phyloP scores from a whole-genome alignment of 92 coral and sea anemone species.

The Zoanthus sociatus region DNA sequence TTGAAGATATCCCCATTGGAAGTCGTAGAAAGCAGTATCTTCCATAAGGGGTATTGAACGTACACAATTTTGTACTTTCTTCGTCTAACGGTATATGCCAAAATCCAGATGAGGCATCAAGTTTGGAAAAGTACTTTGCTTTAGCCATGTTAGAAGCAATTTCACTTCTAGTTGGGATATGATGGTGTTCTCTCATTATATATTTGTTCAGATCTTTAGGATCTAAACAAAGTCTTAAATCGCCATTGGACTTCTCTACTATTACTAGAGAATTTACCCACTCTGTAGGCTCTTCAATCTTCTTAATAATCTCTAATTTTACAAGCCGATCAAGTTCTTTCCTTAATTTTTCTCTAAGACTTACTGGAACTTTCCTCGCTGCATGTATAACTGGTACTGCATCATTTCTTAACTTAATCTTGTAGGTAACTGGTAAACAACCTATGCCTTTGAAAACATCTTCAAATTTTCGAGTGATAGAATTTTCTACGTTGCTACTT shows the following conservation, averaged over 20 bases:
- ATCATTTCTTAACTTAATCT: too few species aligned
- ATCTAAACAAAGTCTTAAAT: slow-evolving; percentile 41
- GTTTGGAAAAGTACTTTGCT: too few species aligned
- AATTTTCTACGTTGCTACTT: not conserved
- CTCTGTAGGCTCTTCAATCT: slow-evolving; percentile 34
- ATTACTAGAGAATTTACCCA: slow-evolving; percentile 40
- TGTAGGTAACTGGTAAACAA: slow-evolving; percentile 51
- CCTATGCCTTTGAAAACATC: slow-evolving; percentile 30
- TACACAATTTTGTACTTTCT: too few species aligned
- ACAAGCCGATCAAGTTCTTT: slow-evolving; percentile 31
- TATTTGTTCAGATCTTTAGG: slow-evolving; percentile 51
- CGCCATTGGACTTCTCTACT: slow-evolving; percentile 37
- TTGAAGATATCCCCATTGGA: too few species aligned
- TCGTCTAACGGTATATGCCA: too few species aligned
- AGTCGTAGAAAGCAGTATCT: too few species aligned
- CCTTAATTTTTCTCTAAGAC: slow-evolving; percentile 20
- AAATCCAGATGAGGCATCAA: too few species aligned
- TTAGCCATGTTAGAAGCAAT: too few species aligned
- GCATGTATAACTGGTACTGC: slow-evolving; percentile 44
- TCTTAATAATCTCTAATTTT: slow-evolving; percentile 29
- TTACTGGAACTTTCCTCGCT: slow-evolving; percentile 43
- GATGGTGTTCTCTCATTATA: not conserved
- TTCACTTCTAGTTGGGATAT: too few species aligned
- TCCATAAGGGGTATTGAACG: too few species aligned
- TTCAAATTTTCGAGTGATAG: not conserved